Evolutionary conservation across 2,888 invertebrate species (phyloP).

Genomic region (Drosophila subsilvestris): DNA sequence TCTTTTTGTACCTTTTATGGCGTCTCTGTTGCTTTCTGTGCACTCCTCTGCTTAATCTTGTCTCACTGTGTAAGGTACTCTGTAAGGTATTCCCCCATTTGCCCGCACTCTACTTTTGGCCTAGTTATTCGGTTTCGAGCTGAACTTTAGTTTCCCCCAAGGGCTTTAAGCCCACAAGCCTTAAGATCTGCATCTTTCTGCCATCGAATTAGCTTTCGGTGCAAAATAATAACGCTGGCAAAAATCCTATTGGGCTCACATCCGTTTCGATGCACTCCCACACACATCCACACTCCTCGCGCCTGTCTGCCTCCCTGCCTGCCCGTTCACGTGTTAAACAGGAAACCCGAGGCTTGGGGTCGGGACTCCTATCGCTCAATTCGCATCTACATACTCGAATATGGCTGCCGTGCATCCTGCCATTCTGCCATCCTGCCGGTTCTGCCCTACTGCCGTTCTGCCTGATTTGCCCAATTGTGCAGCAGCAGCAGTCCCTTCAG

Average conservation of each 20-base stretch:
- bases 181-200: conserved; percentile 14
- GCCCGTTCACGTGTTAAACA: conserved; percentile 41
- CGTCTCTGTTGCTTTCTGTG: background rate
- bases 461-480: conserved; percentile 74
- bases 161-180: background rate
- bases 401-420: conserved; percentile 27
- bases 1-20: background rate
- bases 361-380: conserved; percentile 11
- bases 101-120: background rate
- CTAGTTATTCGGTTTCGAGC: background rate
- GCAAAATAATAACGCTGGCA: conserved; percentile 31
- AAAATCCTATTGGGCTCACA: conserved; percentile 19
- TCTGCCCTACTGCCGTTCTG: conserved; percentile 57
- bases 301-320: background rate
- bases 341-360: conserved; percentile 34
- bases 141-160: conserved; percentile 7
- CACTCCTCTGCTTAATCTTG: no score
- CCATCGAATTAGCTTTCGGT: conserved; percentile 34
- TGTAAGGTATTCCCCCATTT: no score
- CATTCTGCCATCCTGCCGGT: conserved; percentile 47
- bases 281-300: background rate
- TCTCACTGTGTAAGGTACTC: background rate
- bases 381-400: conserved; percentile 15
- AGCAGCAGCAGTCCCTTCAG: conserved; percentile 31
- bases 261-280: conserved; percentile 17